Conservation (phyloP, 2,797 vertebrate species). For the Microhierax caerulescens region DNA sequence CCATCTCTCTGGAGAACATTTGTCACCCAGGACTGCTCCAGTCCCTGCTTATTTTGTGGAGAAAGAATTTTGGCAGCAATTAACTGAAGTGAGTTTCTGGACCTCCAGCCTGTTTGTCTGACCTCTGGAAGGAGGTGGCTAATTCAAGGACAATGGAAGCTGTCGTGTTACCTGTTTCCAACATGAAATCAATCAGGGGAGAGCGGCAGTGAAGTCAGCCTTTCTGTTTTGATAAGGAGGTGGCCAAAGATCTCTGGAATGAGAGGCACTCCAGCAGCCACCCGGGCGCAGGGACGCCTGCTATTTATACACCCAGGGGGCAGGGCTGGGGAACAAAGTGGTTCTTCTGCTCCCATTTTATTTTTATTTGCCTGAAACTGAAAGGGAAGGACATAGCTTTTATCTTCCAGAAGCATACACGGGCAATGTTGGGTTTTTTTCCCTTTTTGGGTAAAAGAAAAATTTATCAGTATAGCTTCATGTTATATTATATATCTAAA, state of each 20-base stretch:
- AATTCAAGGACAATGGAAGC: slow-evolving; percentile 65
- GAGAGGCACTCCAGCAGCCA: slow-evolving; percentile 61
- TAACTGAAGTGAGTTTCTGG: slow-evolving; percentile 19
- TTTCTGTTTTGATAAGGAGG: slow-evolving; percentile 76
- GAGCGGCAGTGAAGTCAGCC: slow-evolving; percentile 64
- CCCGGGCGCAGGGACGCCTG: neutral
- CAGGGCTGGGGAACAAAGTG: slow-evolving; percentile 40
- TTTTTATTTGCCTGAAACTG: slow-evolving; percentile 25
- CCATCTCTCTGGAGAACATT: slow-evolving; percentile 63
- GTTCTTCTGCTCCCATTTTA: slow-evolving; percentile 30
- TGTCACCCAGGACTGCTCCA: slow-evolving; percentile 59
- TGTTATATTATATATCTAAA: neutral
- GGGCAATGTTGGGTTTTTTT: neutral
- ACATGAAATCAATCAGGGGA: slow-evolving; percentile 64
- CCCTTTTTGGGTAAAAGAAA: neutral
- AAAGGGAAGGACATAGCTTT: neutral
- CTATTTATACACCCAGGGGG: slow-evolving; percentile 64
- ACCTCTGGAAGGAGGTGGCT: slow-evolving; percentile 69
- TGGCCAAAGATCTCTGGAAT: slow-evolving; percentile 66
- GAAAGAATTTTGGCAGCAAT: slow-evolving; percentile 67
- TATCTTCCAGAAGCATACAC: neutral
- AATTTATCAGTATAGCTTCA: neutral
- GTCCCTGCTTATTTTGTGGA: neutral
- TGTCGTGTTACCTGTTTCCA: slow-evolving; percentile 64
- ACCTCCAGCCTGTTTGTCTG: slow-evolving; percentile 69